phyloP scores from a whole-genome alignment of 2,113 vertebrate species.

The Pteruthius melanotis region DNA sequence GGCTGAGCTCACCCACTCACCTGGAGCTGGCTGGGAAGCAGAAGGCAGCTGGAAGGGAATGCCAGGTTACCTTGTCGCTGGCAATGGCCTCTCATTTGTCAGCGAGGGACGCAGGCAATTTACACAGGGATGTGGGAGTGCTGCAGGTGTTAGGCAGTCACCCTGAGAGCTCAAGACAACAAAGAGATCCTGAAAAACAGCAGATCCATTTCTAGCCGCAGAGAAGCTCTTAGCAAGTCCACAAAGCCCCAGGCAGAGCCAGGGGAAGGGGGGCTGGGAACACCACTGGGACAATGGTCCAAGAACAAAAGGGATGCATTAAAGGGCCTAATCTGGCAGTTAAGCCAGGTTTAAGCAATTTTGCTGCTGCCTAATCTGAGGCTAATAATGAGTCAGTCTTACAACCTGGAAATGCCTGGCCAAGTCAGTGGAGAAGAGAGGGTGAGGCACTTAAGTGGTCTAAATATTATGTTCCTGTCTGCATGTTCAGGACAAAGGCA shows the following conservation, averaged over 20 bases:
- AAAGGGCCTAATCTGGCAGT: background rate
- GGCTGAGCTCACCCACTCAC: background rate
- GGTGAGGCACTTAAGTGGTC: background rate
- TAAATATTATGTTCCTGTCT: background rate
- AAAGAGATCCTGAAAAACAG: background rate
- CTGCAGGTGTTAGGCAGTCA: background rate
- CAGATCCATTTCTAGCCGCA: background rate
- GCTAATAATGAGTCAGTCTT: background rate
- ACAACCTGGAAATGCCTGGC: background rate
- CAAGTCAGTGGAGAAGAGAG: background rate
- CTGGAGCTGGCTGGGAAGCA: background rate
- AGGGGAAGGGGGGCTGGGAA: background rate
- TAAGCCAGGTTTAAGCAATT: background rate
- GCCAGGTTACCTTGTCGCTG: background rate
- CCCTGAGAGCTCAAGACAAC: background rate
- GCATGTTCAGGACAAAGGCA: fast-evolving
- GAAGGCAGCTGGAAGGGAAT: background rate
- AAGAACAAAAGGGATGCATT: background rate
- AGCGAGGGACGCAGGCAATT: background rate
- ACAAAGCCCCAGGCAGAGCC: background rate
- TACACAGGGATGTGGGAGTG: background rate
- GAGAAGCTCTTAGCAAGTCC: background rate
- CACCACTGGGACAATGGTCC: background rate
- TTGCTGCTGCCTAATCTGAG: background rate
- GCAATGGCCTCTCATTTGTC: background rate